Conservation (phyloP, 2,888 invertebrate genomes). For the Odontocerum albicorne region DNA sequence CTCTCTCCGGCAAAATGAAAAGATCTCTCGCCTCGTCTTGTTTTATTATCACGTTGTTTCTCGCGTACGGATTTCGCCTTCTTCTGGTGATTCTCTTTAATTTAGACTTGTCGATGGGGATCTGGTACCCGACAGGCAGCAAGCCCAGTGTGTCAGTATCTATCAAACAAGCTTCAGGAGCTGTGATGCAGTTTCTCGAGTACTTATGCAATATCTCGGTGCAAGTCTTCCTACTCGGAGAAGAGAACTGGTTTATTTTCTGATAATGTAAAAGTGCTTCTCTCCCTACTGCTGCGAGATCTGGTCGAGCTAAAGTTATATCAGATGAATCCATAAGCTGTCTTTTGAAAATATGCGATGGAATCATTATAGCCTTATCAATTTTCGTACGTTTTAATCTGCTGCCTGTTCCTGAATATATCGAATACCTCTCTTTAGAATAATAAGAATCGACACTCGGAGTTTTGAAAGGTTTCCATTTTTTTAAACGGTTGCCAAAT, state of each 20-base stretch:
- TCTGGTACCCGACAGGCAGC: constrained; percentile 24
- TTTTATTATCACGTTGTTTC: constrained; percentile 3
- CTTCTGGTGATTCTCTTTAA: constrained; percentile 25
- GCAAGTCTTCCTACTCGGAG: neutral
- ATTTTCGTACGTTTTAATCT: constrained; percentile 1
- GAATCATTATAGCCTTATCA: constrained; percentile 19
- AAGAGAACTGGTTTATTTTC: no score
- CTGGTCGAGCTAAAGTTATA: no score
- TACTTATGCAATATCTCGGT: neutral
- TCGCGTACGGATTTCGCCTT: constrained; percentile 15
- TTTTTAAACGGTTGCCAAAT: no score
- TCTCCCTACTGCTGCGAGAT: no score
- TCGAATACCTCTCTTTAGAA: constrained; percentile 14
- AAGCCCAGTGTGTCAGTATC: constrained; percentile 15
- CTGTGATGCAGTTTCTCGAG: constrained; percentile 16
- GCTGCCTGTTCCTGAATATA: constrained; percentile 11
- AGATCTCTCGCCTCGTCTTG: no score
- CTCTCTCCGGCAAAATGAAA: neutral
- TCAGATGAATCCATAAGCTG: constrained; percentile 24
- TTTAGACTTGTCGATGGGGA: constrained; percentile 24
- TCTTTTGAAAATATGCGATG: constrained; percentile 21
- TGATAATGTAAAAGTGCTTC: no score
- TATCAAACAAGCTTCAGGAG: neutral
- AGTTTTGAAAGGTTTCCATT: no score
- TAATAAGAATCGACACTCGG: constrained; percentile 2